Percentiles rank a stretch among this genome's conserved stretches.
These are phyloP conservation scores for Onychorhynchus coronatus DNA, from an alignment of 2,113 vertebrate genomes.

Conservation along the genomic window DNA sequence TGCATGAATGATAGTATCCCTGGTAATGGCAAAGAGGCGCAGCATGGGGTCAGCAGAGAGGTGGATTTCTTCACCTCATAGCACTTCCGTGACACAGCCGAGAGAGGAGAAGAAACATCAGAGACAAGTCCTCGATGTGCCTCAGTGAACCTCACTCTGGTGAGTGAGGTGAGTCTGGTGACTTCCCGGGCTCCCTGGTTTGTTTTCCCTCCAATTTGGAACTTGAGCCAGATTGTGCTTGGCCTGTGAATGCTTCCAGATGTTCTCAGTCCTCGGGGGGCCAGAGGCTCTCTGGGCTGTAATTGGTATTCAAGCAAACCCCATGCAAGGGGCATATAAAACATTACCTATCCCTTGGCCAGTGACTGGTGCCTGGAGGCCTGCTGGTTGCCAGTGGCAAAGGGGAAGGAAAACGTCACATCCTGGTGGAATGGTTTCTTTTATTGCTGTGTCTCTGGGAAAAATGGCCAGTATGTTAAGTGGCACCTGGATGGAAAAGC, in stretches of 20 bases:
- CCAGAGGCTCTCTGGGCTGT: not conserved
- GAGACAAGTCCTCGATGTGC: not conserved
- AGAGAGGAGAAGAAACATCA: not conserved
- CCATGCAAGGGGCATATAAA: conserved; percentile 25
- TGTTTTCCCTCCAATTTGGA: conserved; percentile 4
- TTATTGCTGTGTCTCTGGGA: not conserved
- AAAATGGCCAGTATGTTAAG: conserved; percentile 19
- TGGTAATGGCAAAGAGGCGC: not conserved
- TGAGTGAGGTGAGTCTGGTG: not conserved
- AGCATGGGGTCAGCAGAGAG: not conserved
- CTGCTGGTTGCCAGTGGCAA: not conserved
- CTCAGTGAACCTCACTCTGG: not conserved
- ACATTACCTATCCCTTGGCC: conserved; percentile 37
- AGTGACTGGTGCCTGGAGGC: not conserved
- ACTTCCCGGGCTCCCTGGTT: conserved; percentile 11
- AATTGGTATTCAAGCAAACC: conserved; percentile 29
- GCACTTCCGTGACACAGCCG: not conserved
- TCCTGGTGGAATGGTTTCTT: not conserved
- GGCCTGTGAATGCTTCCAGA: conserved; percentile 48
- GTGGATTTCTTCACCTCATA: not conserved
- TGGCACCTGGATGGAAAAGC: conserved; percentile 41
- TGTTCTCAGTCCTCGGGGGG: not conserved
- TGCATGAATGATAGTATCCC: not conserved
- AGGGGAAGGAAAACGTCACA: conserved; percentile 41
- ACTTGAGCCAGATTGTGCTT: not conserved